Evolutionary conservation across 2,797 vertebrate genomes (phyloP), one percentile per base, ranked within the genome.

Genomic region (Melanotaenia maccullochi): DNA sequence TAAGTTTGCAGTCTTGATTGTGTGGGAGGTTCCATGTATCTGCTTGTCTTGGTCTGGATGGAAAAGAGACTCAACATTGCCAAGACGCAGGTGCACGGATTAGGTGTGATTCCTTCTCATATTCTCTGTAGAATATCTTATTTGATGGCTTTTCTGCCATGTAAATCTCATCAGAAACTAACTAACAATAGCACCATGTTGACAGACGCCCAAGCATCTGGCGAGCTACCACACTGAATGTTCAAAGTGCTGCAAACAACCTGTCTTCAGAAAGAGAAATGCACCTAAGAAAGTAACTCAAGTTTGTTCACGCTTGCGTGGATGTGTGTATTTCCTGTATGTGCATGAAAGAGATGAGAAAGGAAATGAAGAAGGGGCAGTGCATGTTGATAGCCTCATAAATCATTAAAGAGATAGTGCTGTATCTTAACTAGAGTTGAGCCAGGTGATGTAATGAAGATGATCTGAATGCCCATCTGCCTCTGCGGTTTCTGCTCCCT

Each of bases 101-200:
- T 90, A 90, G 79, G 66, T 76, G 78, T 87, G 88, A 92, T 92
- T 84, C 83, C 84, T 56, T 84, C 76, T 89, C 76, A 79, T 85
- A 85, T 87, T 90, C 89, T 89, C 85, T 68, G 88, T 90, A 84
- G 91, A 89, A 90, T 89, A 88, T 87, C 89, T 91, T 87, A 93
- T 93, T 90, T 93, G 90, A 94, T 89, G 83, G 86, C 78, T 87
- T 91, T 93, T 82, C 85, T 89, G 89, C 88, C 91, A 87, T 89
- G 90, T 90, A 94, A 92, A 93, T 92, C 88, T 93, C 90, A 93
- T 93, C 92, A 93, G 87, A 93, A 93, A 93, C 81, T 75, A 85
- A 84, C 92, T 93, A 93, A 93, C 92, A 93, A 93, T 92, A 92
- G 89, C 88, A 71, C 44, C 76, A 4, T 73, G 67, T 81, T 88